Base-by-base conservation (phyloP, 2,888 invertebrate genomes). In the Agrypnus murinus region DNA sequence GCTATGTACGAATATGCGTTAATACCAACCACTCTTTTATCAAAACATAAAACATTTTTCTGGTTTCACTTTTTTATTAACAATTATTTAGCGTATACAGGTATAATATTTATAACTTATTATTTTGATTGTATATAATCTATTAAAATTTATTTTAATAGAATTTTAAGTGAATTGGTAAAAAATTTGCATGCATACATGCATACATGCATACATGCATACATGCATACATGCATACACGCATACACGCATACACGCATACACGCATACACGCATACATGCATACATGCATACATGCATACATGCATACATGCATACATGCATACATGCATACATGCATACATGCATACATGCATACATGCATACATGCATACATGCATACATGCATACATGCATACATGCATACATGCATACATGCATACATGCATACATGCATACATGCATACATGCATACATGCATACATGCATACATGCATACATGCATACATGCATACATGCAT, bases 301-400 rank as follows among this genome's bases (percentile, higher is more conserved):
- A 48, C 48, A 48, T 48, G n/a, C 48, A 48, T 15, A 48, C 14
- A 48, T 14, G n/a, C 48, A 48, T 48, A 48, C 48, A 48, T 14
- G n/a, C 17, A 48, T 15, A 48, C 48, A 48, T n/a, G n/a, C n/a
- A n/a, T n/a, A 48, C 48, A 48, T 48, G 25, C 48, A 48, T 8
- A 48, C 48, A 48, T 48, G n/a, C 15, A 48, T 48, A 48, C 48
- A 48, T 48, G n/a, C 48, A 48, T 48, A 15, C 15, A 48, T 48
- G n/a, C 15, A 48, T 48, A 48, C 15, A 48, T 14, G n/a, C 15
- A 48, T 48, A 15, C 48, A 48, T 48, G 7, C 48, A 48, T n/a
- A n/a, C n/a, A n/a, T n/a, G n/a, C n/a, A n/a, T n/a, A n/a, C n/a
- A n/a, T n/a, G 14, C 8, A 15, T 48, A n/a, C 48, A 48, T 48